Evolutionary conservation across 2,113 vertebrate genomes (phyloP).

Genomic region (Dromaius novaehollandiae): DNA sequence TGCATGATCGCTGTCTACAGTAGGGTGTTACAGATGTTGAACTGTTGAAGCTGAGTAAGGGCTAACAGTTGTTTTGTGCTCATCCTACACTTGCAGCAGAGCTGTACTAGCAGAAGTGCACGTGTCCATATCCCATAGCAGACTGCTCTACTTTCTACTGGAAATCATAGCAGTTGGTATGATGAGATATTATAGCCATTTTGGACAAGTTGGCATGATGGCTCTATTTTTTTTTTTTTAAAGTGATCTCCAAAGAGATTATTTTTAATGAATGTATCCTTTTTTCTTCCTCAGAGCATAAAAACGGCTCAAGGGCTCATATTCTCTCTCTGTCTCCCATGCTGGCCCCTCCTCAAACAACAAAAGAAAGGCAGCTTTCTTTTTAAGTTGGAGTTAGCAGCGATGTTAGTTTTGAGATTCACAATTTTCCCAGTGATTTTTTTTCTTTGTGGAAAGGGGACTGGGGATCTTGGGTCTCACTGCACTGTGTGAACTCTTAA

Average conservation of each 20-base stretch:
- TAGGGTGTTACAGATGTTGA: background rate
- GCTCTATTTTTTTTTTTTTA: background rate
- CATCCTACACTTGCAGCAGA: background rate
- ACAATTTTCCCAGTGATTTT: background rate
- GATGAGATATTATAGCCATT: background rate
- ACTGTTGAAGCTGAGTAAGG: no score
- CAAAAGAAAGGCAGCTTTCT: conserved; percentile 63
- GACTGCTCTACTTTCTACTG: background rate
- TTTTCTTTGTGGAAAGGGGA: background rate
- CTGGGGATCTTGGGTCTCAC: conserved; percentile 35
- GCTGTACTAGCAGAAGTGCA: background rate
- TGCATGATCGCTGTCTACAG: background rate
- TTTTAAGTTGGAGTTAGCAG: conserved; percentile 18
- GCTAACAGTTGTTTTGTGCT: background rate
- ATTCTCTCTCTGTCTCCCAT: conserved; percentile 50
- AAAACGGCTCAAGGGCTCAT: conserved; percentile 61
- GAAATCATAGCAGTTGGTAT: background rate
- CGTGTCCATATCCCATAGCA: background rate
- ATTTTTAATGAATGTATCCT: conserved; percentile 59
- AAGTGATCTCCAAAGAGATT: conserved; percentile 34
- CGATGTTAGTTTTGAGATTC: conserved; percentile 34
- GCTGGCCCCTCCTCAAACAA: conserved; percentile 59
- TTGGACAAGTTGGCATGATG: background rate
- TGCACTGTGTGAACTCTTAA: conserved; percentile 69
- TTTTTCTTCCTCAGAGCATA: conserved; percentile 35